Evolutionary conservation across 1,140 invertebrate genomes (phyloP).

Genomic region (Gonatopus flavifemur): DNA sequence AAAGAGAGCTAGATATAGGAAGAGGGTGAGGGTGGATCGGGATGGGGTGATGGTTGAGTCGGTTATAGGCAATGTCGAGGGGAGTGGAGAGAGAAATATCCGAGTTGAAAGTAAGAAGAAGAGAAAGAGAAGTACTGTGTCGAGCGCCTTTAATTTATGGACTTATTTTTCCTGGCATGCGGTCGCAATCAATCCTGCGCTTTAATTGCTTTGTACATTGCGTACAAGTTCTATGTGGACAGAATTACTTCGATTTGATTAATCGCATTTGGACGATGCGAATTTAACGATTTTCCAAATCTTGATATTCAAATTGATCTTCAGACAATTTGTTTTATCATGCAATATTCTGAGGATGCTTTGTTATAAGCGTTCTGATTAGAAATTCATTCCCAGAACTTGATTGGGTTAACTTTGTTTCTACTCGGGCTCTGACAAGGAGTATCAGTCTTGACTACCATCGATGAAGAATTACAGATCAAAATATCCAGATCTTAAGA

Average conservation of each 20-base stretch:
- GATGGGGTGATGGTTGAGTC: neutral
- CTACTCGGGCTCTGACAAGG: no score
- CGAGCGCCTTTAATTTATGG: conserved; percentile 42
- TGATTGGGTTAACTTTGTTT: no score
- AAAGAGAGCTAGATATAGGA: conserved; percentile 27
- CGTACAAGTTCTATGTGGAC: conserved; percentile 21
- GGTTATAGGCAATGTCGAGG: no score
- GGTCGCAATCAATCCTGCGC: conserved; percentile 38
- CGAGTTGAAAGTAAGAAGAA: neutral
- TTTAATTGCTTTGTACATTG: conserved; percentile 39
- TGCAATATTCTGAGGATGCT: no score
- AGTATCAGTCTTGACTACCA: no score
- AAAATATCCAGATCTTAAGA: no score
- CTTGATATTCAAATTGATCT: no score
- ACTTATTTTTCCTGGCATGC: conserved; percentile 40
- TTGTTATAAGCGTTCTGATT: no score
- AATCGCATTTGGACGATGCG: conserved; percentile 28
- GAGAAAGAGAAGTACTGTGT: conserved; percentile 22
- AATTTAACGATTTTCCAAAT: no score
- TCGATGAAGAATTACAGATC: no score
- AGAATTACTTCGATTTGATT: conserved; percentile 34
- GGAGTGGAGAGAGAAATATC: neutral
- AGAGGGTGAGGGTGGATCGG: conserved; percentile 6
- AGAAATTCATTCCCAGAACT: no score
- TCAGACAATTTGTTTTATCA: no score